These are phyloP conservation scores for Geotrypetes seraphini DNA, from an alignment of 2,797 vertebrate species.

Conservation along the genomic window DNA sequence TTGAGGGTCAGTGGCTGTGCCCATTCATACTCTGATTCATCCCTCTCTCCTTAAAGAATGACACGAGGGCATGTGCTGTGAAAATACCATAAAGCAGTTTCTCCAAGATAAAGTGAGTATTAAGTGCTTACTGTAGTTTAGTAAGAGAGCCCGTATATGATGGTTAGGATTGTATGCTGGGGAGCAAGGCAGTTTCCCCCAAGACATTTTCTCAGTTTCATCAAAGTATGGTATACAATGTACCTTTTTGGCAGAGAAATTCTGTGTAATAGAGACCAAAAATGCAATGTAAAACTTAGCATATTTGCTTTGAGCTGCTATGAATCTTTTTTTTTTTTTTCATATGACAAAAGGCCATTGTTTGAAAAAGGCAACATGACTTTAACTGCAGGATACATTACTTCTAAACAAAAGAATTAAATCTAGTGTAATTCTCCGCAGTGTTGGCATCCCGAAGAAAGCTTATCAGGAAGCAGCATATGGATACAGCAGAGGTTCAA, in stretches of 20 bases:
- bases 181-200: no score
- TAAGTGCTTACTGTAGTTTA: no score
- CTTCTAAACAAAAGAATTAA: slow-evolving; percentile 35
- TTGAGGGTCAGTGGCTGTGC: no score
- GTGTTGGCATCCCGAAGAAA: slow-evolving; percentile 24
- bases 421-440: slow-evolving; percentile 21
- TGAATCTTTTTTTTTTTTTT: slow-evolving; percentile 27
- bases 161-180: no score
- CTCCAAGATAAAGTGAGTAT: no score
- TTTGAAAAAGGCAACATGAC: slow-evolving; percentile 28
- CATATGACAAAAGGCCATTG: slow-evolving; percentile 21
- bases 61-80: no score
- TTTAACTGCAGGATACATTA: slow-evolving; percentile 32
- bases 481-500: slow-evolving; percentile 18
- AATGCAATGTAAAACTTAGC: slow-evolving; percentile 12
- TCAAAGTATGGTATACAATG: slow-evolving; percentile 13
- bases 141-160: no score
- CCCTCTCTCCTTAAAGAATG: no score
- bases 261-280: slow-evolving; percentile 20
- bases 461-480: slow-evolving; percentile 33
- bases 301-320: slow-evolving; percentile 19
- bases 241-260: slow-evolving; percentile 2
- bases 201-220: slow-evolving; percentile 13
- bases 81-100: no score
- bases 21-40: no score